Evolutionary conservation across 2,113 vertebrate species (phyloP).

Genomic region (Actinemys pallida): DNA sequence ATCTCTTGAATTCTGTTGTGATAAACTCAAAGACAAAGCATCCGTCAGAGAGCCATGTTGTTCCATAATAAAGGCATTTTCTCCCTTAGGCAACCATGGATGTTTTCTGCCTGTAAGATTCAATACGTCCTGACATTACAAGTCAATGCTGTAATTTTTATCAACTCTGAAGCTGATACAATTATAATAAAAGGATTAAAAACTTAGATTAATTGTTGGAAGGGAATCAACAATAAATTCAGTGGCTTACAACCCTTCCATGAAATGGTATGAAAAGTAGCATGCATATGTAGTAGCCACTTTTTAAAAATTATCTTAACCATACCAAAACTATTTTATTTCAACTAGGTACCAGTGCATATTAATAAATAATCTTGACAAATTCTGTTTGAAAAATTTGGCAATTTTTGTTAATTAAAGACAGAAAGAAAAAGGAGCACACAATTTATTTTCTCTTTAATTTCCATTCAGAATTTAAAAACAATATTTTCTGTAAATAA

Average conservation of each 20-base stretch:
- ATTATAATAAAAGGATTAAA: background rate
- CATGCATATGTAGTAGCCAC: background rate
- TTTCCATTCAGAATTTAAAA: background rate
- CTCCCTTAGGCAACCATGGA: background rate
- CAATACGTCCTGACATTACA: background rate
- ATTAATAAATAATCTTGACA: background rate
- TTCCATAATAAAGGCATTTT: background rate
- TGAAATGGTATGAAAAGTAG: background rate
- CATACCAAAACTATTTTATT: background rate
- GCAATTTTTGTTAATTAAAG: background rate
- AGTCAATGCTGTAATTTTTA: background rate
- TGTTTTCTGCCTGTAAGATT: background rate
- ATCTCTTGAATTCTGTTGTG: background rate
- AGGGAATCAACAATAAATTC: background rate
- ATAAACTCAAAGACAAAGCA: background rate
- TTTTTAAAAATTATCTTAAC: background rate
- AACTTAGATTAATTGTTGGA: background rate
- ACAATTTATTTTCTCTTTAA: background rate
- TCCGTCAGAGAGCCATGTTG: background rate
- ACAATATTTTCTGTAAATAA: background rate
- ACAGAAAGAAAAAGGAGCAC: background rate
- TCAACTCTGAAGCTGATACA: background rate
- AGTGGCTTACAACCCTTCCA: rapidly evolving
- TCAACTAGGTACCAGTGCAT: background rate
- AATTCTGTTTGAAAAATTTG: background rate